Evolutionary conservation across 2,797 vertebrate genomes (phyloP), one percentile per base, ranked within the genome.

Genomic region (Diplodus puntazzo): DNA sequence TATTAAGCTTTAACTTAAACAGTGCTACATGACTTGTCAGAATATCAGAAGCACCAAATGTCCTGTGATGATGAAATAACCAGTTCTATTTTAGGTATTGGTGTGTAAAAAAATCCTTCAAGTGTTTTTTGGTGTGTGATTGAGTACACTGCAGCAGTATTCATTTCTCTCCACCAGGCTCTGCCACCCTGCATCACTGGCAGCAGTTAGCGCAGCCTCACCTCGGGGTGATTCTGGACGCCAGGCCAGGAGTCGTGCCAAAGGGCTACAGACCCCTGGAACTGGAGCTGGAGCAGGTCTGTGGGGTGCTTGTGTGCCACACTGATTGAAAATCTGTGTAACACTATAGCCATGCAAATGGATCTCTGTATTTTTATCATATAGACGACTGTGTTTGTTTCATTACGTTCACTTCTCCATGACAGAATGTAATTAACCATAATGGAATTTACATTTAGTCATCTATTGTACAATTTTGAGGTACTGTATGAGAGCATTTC

Each of bases 191-290:
- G 83, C 98, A 99, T 87, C 98, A 99, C 84, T 99, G 98, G 98
- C 98, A 99, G 94, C 97, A 98, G 95, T 85, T 99, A 89, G 98
- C 98, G 43, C 98, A 99, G 94, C 98, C 98, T 86, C 97, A 99
- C 90, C 95, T 99, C 5, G 98, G 97, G 0, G 98, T 98, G 55
- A 99, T 99, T 74, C 94, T 99, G 85, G 98, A 99, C 49, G 95
- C 97, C 0, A 94, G 98, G 85, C 98, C 98, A 0, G 98, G 98
- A 57, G 98, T 99, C 45, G 96, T 99, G 80, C 96, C 98, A 9
- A 99, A 99, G 89, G 98, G 98, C 89, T 99, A 98, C 95, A 95
- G 97, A 86, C 98, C 97, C 0, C 94, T 99, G 21, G 97, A 99
- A 48, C 95, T 99, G 6, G 98, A 99, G 84, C 89, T 97, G 89